Evolutionary conservation across 2,797 vertebrate species (phyloP).

Genomic region (Aeoliscus strigatus): DNA sequence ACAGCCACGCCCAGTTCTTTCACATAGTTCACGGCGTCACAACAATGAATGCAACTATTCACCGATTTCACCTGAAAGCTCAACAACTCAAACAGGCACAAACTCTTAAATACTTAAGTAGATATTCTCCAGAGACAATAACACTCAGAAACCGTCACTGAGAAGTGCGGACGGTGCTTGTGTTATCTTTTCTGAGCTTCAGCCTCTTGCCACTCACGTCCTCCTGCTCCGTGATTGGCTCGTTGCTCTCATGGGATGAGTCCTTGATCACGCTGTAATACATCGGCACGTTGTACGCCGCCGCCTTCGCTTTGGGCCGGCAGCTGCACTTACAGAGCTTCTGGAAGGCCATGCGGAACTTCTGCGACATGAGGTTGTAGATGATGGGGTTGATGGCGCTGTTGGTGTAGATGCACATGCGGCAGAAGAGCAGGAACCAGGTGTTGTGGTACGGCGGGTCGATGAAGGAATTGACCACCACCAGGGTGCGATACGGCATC

Average conservation of each 20-base stretch:
- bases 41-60: neutral
- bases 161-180: conserved; percentile 36
- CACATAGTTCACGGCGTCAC: no score
- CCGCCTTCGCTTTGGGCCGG: conserved; percentile 31
- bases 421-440: conserved; percentile 88
- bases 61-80: neutral
- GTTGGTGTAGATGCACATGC: conserved; percentile 86
- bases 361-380: conserved; percentile 89
- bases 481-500: conserved; percentile 86
- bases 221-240: conserved; percentile 68
- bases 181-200: conserved; percentile 36
- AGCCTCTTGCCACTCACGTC: conserved; percentile 56
- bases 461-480: conserved; percentile 89
- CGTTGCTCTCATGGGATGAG: conserved; percentile 67
- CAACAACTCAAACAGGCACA: neutral
- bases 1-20: no score
- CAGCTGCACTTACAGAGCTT: conserved; percentile 76
- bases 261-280: conserved; percentile 79
- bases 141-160: conserved; percentile 13
- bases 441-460: conserved; percentile 81
- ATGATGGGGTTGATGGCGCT: conserved; percentile 87
- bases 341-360: conserved; percentile 82
- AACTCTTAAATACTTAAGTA: neutral
- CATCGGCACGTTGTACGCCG: conserved; percentile 54
- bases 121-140: neutral